These are phyloP conservation scores for Sclerurus mexicanus DNA, from an alignment of 2,113 vertebrate genomes.

Conservation along the genomic window DNA sequence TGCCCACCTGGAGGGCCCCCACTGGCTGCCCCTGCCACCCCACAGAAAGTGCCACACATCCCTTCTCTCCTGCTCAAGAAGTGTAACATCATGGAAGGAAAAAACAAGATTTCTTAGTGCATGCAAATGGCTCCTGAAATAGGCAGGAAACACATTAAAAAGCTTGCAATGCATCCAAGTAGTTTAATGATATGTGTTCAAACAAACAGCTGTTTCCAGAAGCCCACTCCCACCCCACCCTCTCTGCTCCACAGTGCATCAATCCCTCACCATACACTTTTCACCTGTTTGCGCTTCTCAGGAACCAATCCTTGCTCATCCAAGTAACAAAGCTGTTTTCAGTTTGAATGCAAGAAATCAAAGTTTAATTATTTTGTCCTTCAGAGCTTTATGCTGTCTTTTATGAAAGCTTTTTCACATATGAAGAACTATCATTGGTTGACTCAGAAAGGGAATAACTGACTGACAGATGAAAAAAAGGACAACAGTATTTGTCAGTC, in stretches of 20 bases:
- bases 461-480: constrained; percentile 20
- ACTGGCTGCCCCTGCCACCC: accelerated
- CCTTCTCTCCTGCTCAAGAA: not conserved
- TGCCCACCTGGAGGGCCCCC: accelerated
- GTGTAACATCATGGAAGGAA: accelerated
- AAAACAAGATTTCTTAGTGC: not conserved
- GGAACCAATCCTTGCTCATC: constrained; percentile 13
- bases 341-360: constrained; percentile 48
- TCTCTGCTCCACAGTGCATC: not conserved
- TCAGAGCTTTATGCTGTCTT: constrained; percentile 14
- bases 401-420: not conserved
- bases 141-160: not conserved
- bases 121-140: not conserved
- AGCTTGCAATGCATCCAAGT: not conserved
- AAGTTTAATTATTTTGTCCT: constrained; percentile 55
- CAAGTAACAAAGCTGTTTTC: constrained; percentile 18
- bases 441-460: not conserved
- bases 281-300: constrained; percentile 13
- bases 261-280: not conserved
- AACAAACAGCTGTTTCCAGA: not conserved
- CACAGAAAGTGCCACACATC: accelerated
- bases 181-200: not conserved
- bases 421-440: not conserved
- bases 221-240: not conserved
- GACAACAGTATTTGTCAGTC: not conserved